Evolutionary conservation across 2,113 vertebrate genomes (phyloP).

Genomic region (Pedionomus torquatus): DNA sequence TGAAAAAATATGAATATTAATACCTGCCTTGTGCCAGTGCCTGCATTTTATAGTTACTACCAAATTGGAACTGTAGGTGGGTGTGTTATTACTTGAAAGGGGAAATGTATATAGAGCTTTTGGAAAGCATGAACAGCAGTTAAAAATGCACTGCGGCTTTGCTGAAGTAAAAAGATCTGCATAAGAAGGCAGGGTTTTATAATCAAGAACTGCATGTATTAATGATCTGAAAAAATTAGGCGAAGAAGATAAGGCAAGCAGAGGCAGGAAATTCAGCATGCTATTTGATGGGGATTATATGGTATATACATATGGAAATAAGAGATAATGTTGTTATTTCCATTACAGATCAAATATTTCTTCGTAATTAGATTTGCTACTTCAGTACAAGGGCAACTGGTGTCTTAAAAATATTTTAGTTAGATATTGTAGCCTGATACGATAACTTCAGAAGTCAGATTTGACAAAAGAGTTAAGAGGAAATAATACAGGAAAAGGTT

Average conservation of each 20-base stretch:
- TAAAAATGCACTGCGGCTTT: slow-evolving; percentile 40
- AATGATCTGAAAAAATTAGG: neutral
- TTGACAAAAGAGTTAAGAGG: neutral
- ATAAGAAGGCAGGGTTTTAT: neutral
- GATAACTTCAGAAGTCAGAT: neutral
- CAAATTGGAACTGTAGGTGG: neutral
- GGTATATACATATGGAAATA: neutral
- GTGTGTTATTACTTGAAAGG: slow-evolving; percentile 7
- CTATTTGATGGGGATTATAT: neutral
- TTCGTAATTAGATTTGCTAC: slow-evolving; percentile 25
- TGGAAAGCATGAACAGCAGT: neutral
- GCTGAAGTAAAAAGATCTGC: neutral
- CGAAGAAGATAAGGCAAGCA: neutral
- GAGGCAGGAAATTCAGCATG: slow-evolving; percentile 27
- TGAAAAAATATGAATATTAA: neutral
- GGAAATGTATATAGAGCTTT: neutral
- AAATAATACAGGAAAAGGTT: neutral
- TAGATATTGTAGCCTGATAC: neutral
- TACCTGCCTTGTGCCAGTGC: neutral
- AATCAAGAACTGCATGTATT: neutral
- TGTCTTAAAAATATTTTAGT: neutral
- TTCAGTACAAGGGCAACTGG: slow-evolving; percentile 15
- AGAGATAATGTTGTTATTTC: neutral
- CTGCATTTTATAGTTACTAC: neutral
- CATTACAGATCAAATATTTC: neutral